Evolutionary conservation across 2,113 vertebrate genomes (phyloP).

Genomic region (Sceloporus undulatus): DNA sequence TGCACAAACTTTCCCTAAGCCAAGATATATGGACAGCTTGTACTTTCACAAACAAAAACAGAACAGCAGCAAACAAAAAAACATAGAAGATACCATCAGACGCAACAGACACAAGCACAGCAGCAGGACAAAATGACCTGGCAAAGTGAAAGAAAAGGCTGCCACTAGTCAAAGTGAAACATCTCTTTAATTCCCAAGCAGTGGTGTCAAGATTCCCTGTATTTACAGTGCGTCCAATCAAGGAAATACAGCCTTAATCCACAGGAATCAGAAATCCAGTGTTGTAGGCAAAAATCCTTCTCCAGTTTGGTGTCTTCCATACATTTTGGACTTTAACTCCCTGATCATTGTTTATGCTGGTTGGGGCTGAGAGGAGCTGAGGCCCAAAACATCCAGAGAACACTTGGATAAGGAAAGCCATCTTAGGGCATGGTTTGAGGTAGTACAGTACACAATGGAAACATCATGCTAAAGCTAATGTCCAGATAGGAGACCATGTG

Average conservation of each 20-base stretch:
- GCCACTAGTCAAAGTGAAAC: background rate
- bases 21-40: background rate
- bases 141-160: background rate
- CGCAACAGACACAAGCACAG: background rate
- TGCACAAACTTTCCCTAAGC: background rate
- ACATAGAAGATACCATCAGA: background rate
- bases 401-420: too few relatives aligned
- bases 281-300: background rate
- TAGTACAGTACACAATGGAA: too few relatives aligned
- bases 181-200: background rate
- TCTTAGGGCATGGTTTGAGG: too few relatives aligned
- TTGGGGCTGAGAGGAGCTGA: too few relatives aligned
- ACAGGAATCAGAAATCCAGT: background rate
- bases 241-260: background rate
- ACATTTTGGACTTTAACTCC: background rate
- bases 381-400: background rate
- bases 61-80: background rate
- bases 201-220: too few relatives aligned
- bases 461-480: too few relatives aligned
- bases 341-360: background rate
- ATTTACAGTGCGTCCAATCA: background rate
- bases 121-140: background rate
- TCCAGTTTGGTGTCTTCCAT: too few relatives aligned
- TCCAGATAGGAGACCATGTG: too few relatives aligned
- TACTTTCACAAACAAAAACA: background rate